Conservation (phyloP, 2,113 vertebrate species). For the Clarias macrocephalus region DNA sequence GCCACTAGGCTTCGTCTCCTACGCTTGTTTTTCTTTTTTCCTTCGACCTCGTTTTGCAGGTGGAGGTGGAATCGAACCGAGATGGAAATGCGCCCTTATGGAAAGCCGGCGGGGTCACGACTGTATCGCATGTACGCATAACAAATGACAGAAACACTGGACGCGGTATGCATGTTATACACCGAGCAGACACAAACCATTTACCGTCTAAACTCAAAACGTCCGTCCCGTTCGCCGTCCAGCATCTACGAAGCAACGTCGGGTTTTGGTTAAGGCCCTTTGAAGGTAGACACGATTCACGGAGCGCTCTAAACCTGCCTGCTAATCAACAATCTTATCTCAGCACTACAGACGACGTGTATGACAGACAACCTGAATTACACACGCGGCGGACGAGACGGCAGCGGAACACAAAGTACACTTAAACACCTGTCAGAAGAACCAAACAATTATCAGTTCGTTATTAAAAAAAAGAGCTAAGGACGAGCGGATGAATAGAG, state of each 20-base stretch:
- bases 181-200: conserved; percentile 18
- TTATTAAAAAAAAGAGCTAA: conserved; percentile 8
- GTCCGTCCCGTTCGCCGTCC: neutral
- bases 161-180: neutral
- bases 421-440: conserved; percentile 34
- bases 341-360: conserved; percentile 19
- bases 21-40: conserved; percentile 35
- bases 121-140: conserved; percentile 1
- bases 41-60: neutral
- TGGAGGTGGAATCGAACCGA: neutral
- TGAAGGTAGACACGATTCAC: conserved; percentile 17
- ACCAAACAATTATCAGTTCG: conserved; percentile 17
- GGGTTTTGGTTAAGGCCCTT: conserved; percentile 20
- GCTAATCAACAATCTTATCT: conserved; percentile 16
- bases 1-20: conserved; percentile 54
- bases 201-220: neutral
- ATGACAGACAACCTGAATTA: conserved; percentile 22
- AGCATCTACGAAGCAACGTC: conserved; percentile 7
- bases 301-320: conserved; percentile 19
- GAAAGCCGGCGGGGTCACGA: neutral
- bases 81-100: neutral
- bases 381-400: neutral
- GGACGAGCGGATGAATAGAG: neutral
- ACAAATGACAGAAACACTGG: conserved; percentile 5
- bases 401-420: conserved; percentile 26